Evolutionary conservation across 2,888 invertebrate species (phyloP).

Genomic region (Apoderus coryli): DNA sequence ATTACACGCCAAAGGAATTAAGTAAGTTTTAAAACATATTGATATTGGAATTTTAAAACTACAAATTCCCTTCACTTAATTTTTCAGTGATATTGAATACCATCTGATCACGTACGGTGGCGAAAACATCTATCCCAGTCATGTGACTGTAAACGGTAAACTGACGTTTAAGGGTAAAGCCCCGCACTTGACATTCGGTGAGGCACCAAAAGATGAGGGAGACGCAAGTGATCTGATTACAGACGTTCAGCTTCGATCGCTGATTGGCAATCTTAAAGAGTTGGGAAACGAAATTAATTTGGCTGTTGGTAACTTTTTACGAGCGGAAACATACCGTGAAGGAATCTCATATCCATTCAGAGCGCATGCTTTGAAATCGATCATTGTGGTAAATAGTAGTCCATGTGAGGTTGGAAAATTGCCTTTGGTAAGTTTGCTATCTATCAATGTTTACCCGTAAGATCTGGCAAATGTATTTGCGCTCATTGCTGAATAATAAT

Average conservation of each 20-base stretch:
- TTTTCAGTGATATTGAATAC: conserved; percentile 40
- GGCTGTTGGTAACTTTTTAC: conserved; percentile 22
- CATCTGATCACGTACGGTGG: conserved; percentile 45
- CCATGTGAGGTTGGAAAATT: conserved; percentile 41
- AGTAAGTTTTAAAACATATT: conserved; percentile 28
- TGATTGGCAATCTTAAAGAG: conserved; percentile 19
- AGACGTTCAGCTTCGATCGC: conserved; percentile 1
- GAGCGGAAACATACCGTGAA: conserved; percentile 43
- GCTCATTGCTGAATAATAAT: no score
- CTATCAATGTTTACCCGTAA: no score
- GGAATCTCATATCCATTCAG: conserved; percentile 59
- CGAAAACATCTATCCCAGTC: conserved; percentile 38
- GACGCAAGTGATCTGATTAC: conserved; percentile 3
- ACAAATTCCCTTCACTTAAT: conserved; percentile 14
- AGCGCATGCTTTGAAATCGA: conserved; percentile 57
- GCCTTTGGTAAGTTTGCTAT: conserved; percentile 41
- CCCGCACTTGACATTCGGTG: conserved; percentile 29
- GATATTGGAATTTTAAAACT: not conserved
- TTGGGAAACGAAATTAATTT: conserved; percentile 26
- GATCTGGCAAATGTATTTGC: no score
- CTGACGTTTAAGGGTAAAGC: conserved; percentile 36
- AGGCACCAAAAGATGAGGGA: conserved; percentile 9
- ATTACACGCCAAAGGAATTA: conserved; percentile 47
- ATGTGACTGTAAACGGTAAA: conserved; percentile 38
- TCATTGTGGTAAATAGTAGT: conserved; percentile 50